Evolutionary conservation across 2,888 invertebrate species (phyloP), one percentile per base, ranked within the genome.

Genomic region (Aelia acuminata): DNA sequence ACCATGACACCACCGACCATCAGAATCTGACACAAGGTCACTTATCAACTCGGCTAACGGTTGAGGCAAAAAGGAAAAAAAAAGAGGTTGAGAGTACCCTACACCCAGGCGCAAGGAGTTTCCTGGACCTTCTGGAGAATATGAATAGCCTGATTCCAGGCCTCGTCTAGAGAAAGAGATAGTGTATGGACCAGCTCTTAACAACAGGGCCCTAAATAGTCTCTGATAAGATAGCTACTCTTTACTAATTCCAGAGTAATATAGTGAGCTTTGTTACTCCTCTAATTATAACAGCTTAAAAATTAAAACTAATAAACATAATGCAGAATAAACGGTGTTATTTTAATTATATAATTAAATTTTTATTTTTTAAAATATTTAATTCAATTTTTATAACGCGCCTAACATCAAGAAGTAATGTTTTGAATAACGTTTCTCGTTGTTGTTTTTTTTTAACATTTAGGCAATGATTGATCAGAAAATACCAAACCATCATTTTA

Each of bases 21-120:
- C 80, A 43, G 80, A n/a, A 80, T 80, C 80, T 80, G 80, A 80
- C 43, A 80, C 80, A 47, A 80, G 80, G 80, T 35, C 80, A 47
- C 43, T n/a, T n/a, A 43, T 80, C 39, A n/a, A 80, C 7, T n/a
- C 22, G 10, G n/a, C 35, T 47, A n/a, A 70, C 63, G 63, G 63
- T 70, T n/a, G n/a, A n/a, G n/a, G n/a, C n/a, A n/a, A n/a, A n/a
- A n/a, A n/a, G n/a, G n/a, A 7, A 43, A 80, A 8, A 80, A 47
- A 47, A 47, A 18, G 20, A 13, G n/a, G n/a, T n/a, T 13, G 43
- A 43, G 43, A 80, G 43, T 22, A 43, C 3, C n/a, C 43, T 15
- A 5, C 3, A 39, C 39, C 20, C 75, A 0, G 10, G 35, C 35
- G 5, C 35, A 13, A 75, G 22, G 10, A 11, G 3, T 26, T 31